Percentiles rank a stretch among this genome's conserved stretches.
Evolutionary conservation across 2,888 invertebrate genomes (phyloP).

Genomic region (Platynereis dumerilii): DNA sequence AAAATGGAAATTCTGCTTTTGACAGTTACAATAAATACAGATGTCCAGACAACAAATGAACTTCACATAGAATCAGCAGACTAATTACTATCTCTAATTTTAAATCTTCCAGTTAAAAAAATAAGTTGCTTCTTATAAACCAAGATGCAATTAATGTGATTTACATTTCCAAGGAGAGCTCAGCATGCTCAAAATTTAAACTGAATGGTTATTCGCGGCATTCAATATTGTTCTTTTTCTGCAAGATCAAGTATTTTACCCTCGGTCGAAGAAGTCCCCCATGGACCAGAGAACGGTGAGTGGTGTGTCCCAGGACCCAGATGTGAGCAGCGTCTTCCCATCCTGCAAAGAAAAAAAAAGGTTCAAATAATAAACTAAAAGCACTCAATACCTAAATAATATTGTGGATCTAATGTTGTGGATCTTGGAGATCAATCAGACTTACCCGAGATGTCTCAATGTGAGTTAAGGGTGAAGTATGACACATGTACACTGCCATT

Average conservation of each 20-base stretch:
- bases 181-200: no score
- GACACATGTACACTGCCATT: slow-evolving; percentile 75
- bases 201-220: no score
- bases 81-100: no score
- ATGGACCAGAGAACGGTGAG: slow-evolving; percentile 78
- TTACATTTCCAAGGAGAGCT: no score
- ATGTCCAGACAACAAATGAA: no score
- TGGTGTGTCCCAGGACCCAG: slow-evolving; percentile 84
- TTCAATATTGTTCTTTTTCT: no score
- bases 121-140: no score
- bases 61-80: no score
- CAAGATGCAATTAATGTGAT: no score
- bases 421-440: not conserved
- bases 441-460: slow-evolving; percentile 64
- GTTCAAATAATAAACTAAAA: slow-evolving; percentile 3
- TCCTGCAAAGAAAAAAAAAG: slow-evolving; percentile 65
- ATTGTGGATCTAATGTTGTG: not conserved
- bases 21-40: no score
- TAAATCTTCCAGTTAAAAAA: no score
- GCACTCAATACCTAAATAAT: not conserved
- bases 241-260: slow-evolving; percentile 63
- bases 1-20: no score
- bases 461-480: slow-evolving; percentile 85
- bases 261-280: slow-evolving; percentile 69
- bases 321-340: slow-evolving; percentile 82